These are phyloP conservation scores for Ephialtes manifestator DNA, from an alignment of 2,888 invertebrate species.

Conservation along the genomic window DNA sequence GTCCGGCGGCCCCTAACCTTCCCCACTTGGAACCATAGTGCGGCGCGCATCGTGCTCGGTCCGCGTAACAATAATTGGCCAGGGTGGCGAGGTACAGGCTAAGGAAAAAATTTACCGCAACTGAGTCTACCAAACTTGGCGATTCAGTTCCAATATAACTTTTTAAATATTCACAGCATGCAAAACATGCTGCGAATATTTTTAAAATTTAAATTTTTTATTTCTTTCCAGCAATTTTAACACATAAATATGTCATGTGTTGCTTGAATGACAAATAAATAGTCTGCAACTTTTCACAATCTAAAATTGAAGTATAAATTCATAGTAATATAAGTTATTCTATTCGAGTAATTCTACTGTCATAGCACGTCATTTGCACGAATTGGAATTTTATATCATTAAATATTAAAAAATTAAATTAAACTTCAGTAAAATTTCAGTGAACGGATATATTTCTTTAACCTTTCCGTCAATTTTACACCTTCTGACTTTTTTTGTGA, in stretches of 20 bases:
- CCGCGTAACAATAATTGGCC: conserved; percentile 80
- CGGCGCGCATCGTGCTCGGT: conserved; percentile 74
- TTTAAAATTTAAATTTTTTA: background rate
- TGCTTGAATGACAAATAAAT: background rate
- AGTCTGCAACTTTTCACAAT: too few species aligned
- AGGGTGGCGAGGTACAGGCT: conserved; percentile 76
- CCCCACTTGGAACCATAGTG: conserved; percentile 80
- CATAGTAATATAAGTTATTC: too few species aligned
- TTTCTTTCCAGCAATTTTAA: too few species aligned
- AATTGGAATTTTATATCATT: too few species aligned
- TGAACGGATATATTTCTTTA: too few species aligned
- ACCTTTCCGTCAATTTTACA: too few species aligned
- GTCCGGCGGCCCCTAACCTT: conserved; percentile 84
- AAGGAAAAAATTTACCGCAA: conserved; percentile 64
- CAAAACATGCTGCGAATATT: background rate
- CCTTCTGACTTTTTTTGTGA: too few species aligned
- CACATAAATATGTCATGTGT: background rate
- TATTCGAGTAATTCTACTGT: too few species aligned
- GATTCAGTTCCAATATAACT: background rate
- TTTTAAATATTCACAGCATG: too few species aligned
- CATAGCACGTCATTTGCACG: background rate
- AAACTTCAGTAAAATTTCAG: background rate
- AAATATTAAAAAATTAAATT: background rate
- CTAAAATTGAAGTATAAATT: too few species aligned
- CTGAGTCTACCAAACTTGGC: background rate